Base-by-base conservation (phyloP, 1,140 invertebrate genomes). In the Micrasema minimum region DNA sequence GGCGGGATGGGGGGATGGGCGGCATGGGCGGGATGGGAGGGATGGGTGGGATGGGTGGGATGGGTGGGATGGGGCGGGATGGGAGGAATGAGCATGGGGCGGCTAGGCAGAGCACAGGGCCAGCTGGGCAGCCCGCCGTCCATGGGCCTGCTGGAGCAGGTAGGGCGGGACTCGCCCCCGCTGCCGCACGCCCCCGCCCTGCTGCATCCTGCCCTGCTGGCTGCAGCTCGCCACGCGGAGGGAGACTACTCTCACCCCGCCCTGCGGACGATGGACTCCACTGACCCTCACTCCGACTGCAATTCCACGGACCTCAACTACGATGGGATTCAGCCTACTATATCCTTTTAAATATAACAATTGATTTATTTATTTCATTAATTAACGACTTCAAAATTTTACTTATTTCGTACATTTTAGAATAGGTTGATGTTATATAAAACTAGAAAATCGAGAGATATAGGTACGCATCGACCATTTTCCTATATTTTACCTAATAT, bases 311-410 rank as follows among this genome's bases (percentile, higher is more conserved):
- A 95, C 80, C 90, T 93, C 81, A 89, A 89, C 77, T 95, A 93
- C 87, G 93, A 95, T 83, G 93, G 93, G 83, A 90, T 94, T 88
- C 91, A 93, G 86, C 93, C 93, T 92, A 93, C 93, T 90, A 94
- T 95, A 94, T 95, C 93, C 92, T 95, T 95, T 93, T 90, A 87
- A 87, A 87, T 88, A 67, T 65, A 66, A 71, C 6, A 26, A 41
- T n/a, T n/a, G n/a, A n/a, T n/a, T n/a, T n/a, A n/a, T n/a, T n/a
- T 20, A 64, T 18, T n/a, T 68, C 38, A 37, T 41, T 61, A 37
- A 45, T 46, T 46, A 10, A 62, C 14, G 7, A n/a, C n/a, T n/a
- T n/a, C n/a, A n/a, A n/a, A n/a, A n/a, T n/a, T n/a, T n/a, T n/a
- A n/a, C n/a, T n/a, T n/a, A n/a, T n/a, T n/a, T n/a, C n/a, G n/a